phyloP scores from a whole-genome alignment of 2,113 vertebrate species.

The Anhinga anhinga region DNA sequence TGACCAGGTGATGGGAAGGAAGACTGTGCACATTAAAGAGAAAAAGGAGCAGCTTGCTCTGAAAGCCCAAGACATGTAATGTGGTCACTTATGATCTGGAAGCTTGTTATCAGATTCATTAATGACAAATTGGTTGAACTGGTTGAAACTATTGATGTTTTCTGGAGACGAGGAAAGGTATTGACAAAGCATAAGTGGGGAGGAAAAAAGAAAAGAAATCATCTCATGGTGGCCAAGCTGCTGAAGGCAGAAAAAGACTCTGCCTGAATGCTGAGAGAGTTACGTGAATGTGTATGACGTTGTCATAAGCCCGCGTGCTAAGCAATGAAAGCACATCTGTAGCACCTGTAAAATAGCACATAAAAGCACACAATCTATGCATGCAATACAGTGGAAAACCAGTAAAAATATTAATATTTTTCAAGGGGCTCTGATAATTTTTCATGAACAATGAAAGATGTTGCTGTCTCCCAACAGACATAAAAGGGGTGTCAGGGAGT shows the following conservation, averaged over 20 bases:
- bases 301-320: background rate
- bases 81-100: background rate
- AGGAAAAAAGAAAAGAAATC: background rate
- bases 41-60: background rate
- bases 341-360: background rate
- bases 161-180: background rate
- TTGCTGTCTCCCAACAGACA: background rate
- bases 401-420: background rate
- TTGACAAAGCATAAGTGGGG: accelerated
- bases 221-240: background rate
- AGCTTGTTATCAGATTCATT: background rate
- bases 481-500: background rate
- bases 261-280: background rate
- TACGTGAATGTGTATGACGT: background rate
- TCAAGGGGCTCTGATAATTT: background rate
- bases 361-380: background rate
- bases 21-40: background rate
- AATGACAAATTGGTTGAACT: background rate
- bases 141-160: background rate
- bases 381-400: background rate
- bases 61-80: background rate
- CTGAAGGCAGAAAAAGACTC: background rate
- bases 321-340: background rate
- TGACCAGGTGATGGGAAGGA: background rate
- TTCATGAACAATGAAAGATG: background rate